Base-by-base conservation (phyloP, 2,113 vertebrate genomes). In the Donacobius atricapilla region DNA sequence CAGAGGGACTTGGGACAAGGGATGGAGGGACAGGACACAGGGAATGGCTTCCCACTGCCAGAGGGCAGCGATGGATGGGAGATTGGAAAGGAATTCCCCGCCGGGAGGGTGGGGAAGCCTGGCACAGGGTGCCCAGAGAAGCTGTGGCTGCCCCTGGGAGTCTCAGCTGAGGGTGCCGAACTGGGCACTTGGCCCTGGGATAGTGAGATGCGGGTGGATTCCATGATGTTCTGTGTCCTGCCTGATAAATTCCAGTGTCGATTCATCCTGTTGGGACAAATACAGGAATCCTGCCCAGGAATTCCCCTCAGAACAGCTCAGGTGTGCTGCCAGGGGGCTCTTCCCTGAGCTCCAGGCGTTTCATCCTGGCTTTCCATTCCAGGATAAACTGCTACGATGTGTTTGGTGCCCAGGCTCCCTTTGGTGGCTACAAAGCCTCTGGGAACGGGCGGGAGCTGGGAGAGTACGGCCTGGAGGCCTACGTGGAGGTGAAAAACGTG, bases 371-470 rank as follows among this genome's bases (percentile, higher is more conserved):
- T 94, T 84, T 75, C 65, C 42, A 60, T 92, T 93, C 54, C 85
- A 99, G 99, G 99, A 57, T 99, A n/a, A 99, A 99, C 89, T 99
- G 99, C 92, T 99, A 99, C 10, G 90, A 99, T 0, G 99, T 99
- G 73, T 99, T 99, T 71, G 99, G 98, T 25, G 98, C 98, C 64
- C 99, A 99, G 95, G 98, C 98, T 28, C 99, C 99, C 0, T 99
- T 99, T 51, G 99, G 99, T 5, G 99, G 99, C 40, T 99, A 99
- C 97, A 99, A 99, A 95, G 97, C 98, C 72, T 99, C 99, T 20
- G 99, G 99, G 20, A 99, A 86, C 0, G 99, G 99, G 31, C 97
- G 99, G 88, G 99, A 99, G 96, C 96, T 99, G 24, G 99, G 99
- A 16, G 98, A 99, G 89, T 99, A 99, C 0, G 99, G 99, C 8